phyloP scores from a whole-genome alignment of 2,797 vertebrate species.

The Aphelocoma californica region DNA sequence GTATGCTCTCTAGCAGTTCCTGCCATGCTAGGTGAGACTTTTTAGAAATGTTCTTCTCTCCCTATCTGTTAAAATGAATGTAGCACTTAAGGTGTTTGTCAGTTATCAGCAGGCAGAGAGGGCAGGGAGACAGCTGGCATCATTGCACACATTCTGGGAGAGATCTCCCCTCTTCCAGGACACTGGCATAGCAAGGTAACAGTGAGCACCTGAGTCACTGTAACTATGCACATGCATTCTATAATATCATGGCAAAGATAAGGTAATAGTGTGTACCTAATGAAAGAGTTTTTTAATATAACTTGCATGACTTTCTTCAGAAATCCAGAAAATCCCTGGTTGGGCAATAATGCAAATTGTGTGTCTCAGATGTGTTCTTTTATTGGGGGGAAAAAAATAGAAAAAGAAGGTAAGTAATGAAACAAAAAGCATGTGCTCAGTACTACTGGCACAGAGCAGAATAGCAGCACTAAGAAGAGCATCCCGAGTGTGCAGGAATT shows the following conservation, averaged over 20 bases:
- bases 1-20: neutral
- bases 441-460: neutral
- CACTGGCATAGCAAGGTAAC: neutral
- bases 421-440: neutral
- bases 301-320: neutral
- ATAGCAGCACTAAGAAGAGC: neutral
- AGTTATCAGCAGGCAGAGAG: neutral
- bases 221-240: neutral
- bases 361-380: neutral
- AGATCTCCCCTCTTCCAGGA: neutral
- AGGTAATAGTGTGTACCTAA: neutral
- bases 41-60: neutral
- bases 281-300: neutral
- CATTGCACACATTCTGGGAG: neutral
- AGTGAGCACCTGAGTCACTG: neutral
- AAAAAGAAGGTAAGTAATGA: neutral
- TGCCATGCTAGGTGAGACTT: neutral
- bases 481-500: neutral
- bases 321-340: neutral
- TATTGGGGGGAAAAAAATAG: accelerated
- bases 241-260: neutral
- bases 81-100: neutral
- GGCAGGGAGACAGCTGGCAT: neutral
- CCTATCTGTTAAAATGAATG: neutral
- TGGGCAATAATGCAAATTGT: neutral